Base-by-base conservation (phyloP, 2,888 invertebrate species). In the Gisinianus flammeolus region DNA sequence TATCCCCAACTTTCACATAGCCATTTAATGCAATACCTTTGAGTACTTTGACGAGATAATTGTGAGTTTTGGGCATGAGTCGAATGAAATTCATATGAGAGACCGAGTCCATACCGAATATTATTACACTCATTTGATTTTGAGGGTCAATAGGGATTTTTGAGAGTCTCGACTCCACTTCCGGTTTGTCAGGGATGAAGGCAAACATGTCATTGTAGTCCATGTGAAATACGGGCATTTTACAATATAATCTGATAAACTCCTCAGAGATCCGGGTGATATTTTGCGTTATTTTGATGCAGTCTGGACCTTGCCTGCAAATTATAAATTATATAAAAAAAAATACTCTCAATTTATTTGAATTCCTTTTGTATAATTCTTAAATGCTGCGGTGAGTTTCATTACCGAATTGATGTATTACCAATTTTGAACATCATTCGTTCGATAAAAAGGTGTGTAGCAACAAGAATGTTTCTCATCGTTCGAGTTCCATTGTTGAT, bases 1-100 rank as follows among this genome's bases (percentile, higher is more conserved):
- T 89, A 82, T 89, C 89, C 0, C 87, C 89, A 2, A 89, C 88
- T 85, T 89, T 89, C 24, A 81, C 83, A 67, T 84, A 85, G 0
- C 87, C 87, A 3, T 85, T 66, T 76, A 87, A 81, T 54, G 85
- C 85, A 33, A 87, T 81, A 0, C 86, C 87, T 0, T 81, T 77
- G 28, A 87, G 77, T 10, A 84, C 79, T 19, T 85, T 76, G 10
- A 84, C 71, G 26, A 87, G 83, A 77, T 85, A 85, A 2, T 79
- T 52, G 8, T 84, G 79, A 0, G 87, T 86, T 73, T 83, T 83
- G 3, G 85, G 86, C 84, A 87, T 85, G 52, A 86, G 86, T 0
- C 87, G 85, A 16, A 85, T 81, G 69, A 86, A 86, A 78, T 87
- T 86, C 74, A 87, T 84, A 16, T 86, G 81, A 0, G 87, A 87